These are phyloP conservation scores for Typhlichthys eigenmanni DNA, from an alignment of 2,797 vertebrate genomes.

Conservation along the genomic window DNA sequence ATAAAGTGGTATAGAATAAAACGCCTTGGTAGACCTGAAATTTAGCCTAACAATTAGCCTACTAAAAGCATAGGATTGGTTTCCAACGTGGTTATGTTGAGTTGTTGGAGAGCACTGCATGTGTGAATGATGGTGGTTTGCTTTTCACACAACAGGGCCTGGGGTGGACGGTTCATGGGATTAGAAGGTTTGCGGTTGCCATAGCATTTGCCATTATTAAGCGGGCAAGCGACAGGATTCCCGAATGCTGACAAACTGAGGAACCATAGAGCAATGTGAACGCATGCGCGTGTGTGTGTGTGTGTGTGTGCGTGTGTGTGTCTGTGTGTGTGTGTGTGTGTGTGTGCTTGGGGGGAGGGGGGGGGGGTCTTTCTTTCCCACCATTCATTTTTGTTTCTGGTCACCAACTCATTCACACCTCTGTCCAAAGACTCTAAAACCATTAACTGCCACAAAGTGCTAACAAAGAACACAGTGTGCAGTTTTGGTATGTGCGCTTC, in stretches of 20 bases:
- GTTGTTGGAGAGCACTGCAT: not conserved
- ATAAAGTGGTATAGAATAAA: no score
- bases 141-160: not conserved
- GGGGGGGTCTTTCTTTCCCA: no score
- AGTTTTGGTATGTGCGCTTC: not conserved
- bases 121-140: slow-evolving; percentile 3
- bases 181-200: slow-evolving; percentile 28
- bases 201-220: slow-evolving; percentile 23
- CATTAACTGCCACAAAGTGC: slow-evolving; percentile 3
- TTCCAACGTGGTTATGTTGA: not conserved
- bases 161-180: slow-evolving; percentile 1
- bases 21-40: not conserved
- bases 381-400: no score
- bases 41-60: no score
- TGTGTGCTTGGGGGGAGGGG: no score
- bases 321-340: no score
- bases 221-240: slow-evolving; percentile 27
- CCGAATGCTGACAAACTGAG: slow-evolving; percentile 34
- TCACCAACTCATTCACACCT: slow-evolving; percentile 22
- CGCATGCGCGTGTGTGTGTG: not conserved
- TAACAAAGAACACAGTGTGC: slow-evolving; percentile 17
- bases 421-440: slow-evolving; percentile 12
- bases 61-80: slow-evolving; percentile 8
- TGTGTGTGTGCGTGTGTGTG: no score
- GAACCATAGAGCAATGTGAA: slow-evolving; percentile 18